A percentile compares a stretch with the other conserved stretches of the same genome.
These are phyloP conservation scores for Caenorhabditis latens DNA, from an alignment of 1,140 invertebrate genomes.

Conservation along the genomic window DNA sequence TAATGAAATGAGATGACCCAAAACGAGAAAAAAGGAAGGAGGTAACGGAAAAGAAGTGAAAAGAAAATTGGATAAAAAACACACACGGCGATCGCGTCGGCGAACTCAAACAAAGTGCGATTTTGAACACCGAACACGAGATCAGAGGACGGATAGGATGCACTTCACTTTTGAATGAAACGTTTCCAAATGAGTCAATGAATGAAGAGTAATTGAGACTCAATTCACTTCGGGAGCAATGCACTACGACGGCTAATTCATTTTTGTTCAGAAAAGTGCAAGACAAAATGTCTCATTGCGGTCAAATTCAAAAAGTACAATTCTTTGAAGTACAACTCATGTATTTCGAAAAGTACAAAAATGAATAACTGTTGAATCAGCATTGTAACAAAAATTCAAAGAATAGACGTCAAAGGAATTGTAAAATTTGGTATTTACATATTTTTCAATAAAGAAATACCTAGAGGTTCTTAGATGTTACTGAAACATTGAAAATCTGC, in stretches of 20 bases:
- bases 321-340: no score
- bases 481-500: no score
- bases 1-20: slow-evolving; percentile 56
- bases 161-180: slow-evolving; percentile 24
- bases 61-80: slow-evolving; percentile 13
- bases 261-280: no score
- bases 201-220: background rate
- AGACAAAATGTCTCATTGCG: no score
- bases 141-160: slow-evolving; percentile 36
- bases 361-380: no score
- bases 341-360: no score
- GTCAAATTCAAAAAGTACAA: no score
- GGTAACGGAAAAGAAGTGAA: slow-evolving; percentile 33
- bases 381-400: no score
- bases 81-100: slow-evolving; percentile 28
- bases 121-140: slow-evolving; percentile 33
- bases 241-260: background rate
- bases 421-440: no score
- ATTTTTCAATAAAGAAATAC: no score
- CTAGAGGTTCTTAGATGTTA: no score
- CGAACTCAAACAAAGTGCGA: slow-evolving; percentile 43
- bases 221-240: background rate
- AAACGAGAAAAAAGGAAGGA: slow-evolving; percentile 44
- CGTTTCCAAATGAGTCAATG: background rate
- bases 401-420: no score